A percentile compares a stretch with the other conserved stretches of the same genome.
Evolutionary conservation across 2,113 vertebrate species (phyloP).

Genomic region (Pedionomus torquatus): DNA sequence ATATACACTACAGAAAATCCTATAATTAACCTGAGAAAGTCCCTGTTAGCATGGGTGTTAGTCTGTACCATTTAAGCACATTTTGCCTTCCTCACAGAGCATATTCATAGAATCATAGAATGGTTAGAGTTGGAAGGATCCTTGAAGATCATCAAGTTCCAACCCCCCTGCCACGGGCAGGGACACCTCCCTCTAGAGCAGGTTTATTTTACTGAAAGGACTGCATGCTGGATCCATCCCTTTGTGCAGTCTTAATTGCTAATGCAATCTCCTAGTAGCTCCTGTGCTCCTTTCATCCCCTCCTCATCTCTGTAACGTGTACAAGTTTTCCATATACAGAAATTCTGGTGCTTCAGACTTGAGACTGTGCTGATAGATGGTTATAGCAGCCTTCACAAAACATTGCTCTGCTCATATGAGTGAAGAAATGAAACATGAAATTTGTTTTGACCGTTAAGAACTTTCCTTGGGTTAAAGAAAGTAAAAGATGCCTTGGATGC

Average conservation of each 20-base stretch:
- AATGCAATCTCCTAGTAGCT: not conserved
- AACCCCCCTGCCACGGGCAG: too few relatives aligned
- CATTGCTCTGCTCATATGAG: not conserved
- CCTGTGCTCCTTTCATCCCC: not conserved
- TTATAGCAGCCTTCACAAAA: accelerated
- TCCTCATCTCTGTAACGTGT: not conserved
- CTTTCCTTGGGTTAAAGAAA: not conserved
- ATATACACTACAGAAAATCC: not conserved
- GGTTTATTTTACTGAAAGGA: not conserved
- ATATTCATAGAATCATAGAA: too few relatives aligned
- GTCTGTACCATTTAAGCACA: not conserved
- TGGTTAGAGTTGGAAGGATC: too few relatives aligned
- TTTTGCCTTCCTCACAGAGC: not conserved
- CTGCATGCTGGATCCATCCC: not conserved
- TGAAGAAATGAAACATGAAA: not conserved
- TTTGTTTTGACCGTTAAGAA: not conserved
- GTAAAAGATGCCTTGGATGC: not conserved
- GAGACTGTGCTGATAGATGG: not conserved
- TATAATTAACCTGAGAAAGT: not conserved
- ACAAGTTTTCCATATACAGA: not conserved
- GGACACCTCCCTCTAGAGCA: too few relatives aligned
- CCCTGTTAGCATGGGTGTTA: not conserved
- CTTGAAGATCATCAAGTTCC: too few relatives aligned
- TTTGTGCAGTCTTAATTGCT: not conserved
- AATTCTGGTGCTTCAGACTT: not conserved